Evolutionary conservation across 2,888 invertebrate species (phyloP).

Genomic region (Mamestra brassicae): DNA sequence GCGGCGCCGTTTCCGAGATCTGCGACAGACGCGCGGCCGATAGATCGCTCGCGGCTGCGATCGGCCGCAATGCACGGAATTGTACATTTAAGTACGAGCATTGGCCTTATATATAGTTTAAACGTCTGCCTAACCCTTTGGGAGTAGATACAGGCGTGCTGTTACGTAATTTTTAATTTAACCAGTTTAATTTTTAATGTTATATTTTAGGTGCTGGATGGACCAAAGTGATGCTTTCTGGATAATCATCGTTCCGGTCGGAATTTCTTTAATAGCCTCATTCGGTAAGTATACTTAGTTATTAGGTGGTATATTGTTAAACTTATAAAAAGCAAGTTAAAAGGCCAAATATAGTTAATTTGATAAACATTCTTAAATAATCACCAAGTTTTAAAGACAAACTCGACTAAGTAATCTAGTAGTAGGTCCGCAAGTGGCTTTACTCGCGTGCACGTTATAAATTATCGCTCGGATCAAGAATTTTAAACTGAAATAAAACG

Average conservation of each 20-base stretch:
- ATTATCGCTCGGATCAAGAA: too few relatives aligned
- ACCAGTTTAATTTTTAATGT: background rate
- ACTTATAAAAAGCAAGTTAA: background rate
- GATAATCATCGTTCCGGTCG: constrained; percentile 92
- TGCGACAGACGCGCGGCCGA: too few relatives aligned
- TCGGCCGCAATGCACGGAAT: too few relatives aligned
- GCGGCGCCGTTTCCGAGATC: too few relatives aligned
- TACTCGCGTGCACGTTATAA: too few relatives aligned
- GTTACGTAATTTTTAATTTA: background rate
- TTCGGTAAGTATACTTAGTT: constrained; percentile 85
- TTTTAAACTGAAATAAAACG: background rate
- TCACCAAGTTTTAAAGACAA: background rate
- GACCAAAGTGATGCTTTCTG: constrained; percentile 91
- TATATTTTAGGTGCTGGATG: constrained; percentile 92
- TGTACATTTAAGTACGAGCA: too few relatives aligned
- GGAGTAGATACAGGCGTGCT: background rate
- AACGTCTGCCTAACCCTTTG: too few relatives aligned
- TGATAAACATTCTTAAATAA: background rate
- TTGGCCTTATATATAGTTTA: too few relatives aligned
- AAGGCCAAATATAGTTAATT: background rate
- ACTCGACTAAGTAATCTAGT: background rate
- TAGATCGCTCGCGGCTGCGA: too few relatives aligned
- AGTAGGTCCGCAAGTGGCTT: too few relatives aligned
- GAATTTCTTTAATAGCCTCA: constrained; percentile 91
- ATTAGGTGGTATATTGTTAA: background rate